Conservation (phyloP, 2,888 invertebrate genomes). For the Hartigia nigra region DNA sequence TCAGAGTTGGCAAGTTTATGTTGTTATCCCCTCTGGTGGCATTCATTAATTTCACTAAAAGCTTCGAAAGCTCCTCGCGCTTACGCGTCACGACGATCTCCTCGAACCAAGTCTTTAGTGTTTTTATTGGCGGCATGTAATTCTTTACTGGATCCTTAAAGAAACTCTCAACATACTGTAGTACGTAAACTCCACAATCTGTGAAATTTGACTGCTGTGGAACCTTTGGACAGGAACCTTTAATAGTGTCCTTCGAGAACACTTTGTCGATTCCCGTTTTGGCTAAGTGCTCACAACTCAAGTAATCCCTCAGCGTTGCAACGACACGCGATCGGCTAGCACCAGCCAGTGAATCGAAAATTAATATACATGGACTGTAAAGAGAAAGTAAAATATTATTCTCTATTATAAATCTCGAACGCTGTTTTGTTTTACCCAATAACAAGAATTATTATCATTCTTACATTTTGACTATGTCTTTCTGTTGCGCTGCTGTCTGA, state of each 20-base stretch:
- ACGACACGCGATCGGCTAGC: constrained; percentile 86
- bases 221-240: constrained; percentile 88
- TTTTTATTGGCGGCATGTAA: constrained; percentile 85
- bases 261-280: constrained; percentile 76
- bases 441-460: constrained; percentile 19
- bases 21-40: constrained; percentile 76
- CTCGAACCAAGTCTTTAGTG: constrained; percentile 87
- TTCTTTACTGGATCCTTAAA: constrained; percentile 89
- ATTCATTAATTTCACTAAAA: constrained; percentile 81
- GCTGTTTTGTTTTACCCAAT: neutral
- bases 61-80: constrained; percentile 84
- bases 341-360: constrained; percentile 92
- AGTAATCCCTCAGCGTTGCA: constrained; percentile 90
- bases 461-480: constrained; percentile 37
- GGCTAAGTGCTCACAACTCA: constrained; percentile 86
- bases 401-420: neutral
- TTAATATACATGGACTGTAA: constrained; percentile 90
- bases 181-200: constrained; percentile 94
- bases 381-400: constrained; percentile 20
- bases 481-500: constrained; percentile 23
- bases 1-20: constrained; percentile 75
- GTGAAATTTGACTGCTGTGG: constrained; percentile 98
- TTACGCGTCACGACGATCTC: constrained; percentile 85
- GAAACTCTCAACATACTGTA: constrained; percentile 97
- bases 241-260: constrained; percentile 86